A percentile compares a stretch with the other conserved stretches of the same genome.
Evolutionary conservation across 2,113 vertebrate genomes (phyloP).

Genomic region (Tenrec ecaudatus): DNA sequence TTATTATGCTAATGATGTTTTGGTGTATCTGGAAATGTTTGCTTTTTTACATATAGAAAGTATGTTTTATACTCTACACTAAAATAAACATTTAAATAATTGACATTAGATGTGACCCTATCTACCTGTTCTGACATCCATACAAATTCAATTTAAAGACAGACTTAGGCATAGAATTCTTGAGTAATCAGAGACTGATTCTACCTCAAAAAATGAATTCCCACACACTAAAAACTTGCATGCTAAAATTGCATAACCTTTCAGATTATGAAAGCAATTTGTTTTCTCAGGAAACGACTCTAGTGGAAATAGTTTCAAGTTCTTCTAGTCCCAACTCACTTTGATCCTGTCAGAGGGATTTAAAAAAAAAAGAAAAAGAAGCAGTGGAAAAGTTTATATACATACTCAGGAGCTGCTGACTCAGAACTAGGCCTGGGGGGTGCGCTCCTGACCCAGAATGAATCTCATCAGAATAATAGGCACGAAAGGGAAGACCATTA

Average conservation of each 20-base stretch:
- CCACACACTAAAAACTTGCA: not conserved
- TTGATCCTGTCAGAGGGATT: slow-evolving; percentile 39
- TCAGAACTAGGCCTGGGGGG: not conserved
- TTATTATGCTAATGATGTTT: not conserved
- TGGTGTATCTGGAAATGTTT: not conserved
- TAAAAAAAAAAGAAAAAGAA: not conserved
- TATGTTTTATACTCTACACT: too few species aligned
- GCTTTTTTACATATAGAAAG: not conserved
- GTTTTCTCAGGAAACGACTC: slow-evolving; percentile 57
- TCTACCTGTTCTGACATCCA: not conserved
- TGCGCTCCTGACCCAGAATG: not conserved
- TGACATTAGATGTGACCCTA: not conserved
- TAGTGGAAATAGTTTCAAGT: slow-evolving; percentile 44
- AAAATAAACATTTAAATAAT: not conserved
- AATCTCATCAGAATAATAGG: not conserved
- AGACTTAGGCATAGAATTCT: not conserved
- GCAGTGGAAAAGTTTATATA: slow-evolving; percentile 35
- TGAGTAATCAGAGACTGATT: not conserved
- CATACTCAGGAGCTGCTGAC: not conserved
- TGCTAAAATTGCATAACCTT: slow-evolving; percentile 61
- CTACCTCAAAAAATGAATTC: not conserved
- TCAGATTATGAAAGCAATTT: slow-evolving; percentile 59
- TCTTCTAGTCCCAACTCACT: slow-evolving; percentile 33
- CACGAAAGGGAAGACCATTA: not conserved
- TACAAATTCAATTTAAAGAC: not conserved